Evolutionary conservation across 1,140 invertebrate species (phyloP).

Genomic region (Caenorhabditis remanei): DNA sequence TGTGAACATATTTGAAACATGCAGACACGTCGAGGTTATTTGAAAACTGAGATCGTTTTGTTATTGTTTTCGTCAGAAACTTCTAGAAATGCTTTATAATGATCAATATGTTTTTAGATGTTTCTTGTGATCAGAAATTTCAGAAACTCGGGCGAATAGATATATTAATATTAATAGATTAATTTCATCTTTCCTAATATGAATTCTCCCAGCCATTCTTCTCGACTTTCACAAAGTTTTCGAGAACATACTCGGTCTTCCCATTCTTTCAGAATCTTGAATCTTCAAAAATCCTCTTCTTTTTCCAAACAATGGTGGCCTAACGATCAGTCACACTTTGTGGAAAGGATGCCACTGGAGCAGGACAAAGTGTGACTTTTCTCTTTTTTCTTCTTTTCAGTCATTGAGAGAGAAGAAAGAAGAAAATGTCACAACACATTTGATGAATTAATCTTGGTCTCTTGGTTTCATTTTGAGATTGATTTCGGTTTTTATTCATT

Average conservation of each 20-base stretch:
- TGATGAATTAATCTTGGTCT: constrained; percentile 47
- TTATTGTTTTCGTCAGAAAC: too few species aligned
- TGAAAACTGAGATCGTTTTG: too few species aligned
- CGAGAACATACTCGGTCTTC: background rate
- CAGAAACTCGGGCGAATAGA: too few species aligned
- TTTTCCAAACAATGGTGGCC: constrained; percentile 28
- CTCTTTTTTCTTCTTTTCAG: background rate
- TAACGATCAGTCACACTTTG: constrained; percentile 18
- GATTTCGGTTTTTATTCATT: background rate
- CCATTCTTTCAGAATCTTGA: background rate
- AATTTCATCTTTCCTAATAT: too few species aligned
- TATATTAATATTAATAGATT: too few species aligned
- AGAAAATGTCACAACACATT: constrained; percentile 37
- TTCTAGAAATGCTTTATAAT: too few species aligned
- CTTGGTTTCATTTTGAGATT: too few species aligned
- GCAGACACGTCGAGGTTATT: too few species aligned
- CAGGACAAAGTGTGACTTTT: background rate
- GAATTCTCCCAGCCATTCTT: too few species aligned
- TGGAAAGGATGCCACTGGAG: background rate
- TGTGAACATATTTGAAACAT: too few species aligned
- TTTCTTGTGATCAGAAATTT: too few species aligned
- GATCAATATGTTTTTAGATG: too few species aligned
- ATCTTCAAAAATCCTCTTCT: background rate
- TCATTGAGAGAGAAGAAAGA: background rate
- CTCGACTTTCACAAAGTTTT: background rate